Conservation (phyloP, 2,113 vertebrate species). For the Atherinomorus stipes region DNA sequence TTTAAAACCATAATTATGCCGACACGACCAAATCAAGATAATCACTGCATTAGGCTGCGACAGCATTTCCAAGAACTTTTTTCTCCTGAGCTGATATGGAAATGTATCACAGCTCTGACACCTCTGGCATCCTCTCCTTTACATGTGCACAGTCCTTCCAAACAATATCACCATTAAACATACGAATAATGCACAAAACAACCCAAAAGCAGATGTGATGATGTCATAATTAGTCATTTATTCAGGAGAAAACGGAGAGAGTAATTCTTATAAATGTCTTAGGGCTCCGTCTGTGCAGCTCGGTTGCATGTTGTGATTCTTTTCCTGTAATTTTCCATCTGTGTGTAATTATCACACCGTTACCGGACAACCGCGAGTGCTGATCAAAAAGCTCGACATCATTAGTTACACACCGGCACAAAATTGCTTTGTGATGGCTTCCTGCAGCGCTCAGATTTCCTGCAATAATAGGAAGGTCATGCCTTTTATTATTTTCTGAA, state of each 20-base stretch:
- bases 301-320: neutral
- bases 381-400: conserved; percentile 12
- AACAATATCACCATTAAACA: neutral
- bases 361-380: conserved; percentile 1
- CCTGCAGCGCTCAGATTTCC: conserved; percentile 56
- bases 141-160: accelerated
- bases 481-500: neutral
- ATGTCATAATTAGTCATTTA: neutral
- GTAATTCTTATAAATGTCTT: neutral
- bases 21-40: neutral
- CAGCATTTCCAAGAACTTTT: neutral
- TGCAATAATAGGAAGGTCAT: conserved; percentile 48
- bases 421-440: conserved; percentile 50
- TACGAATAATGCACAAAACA: conserved; percentile 6
- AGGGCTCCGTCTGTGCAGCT: neutral
- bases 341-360: conserved; percentile 22
- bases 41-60: neutral
- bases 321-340: neutral
- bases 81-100: neutral
- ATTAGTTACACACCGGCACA: conserved; percentile 36
- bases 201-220: neutral
- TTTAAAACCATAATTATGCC: neutral
- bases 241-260: neutral
- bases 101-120: neutral
- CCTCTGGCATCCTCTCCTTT: neutral